phyloP scores from a whole-genome alignment of 2,797 vertebrate species.

The Malacoraja senta region DNA sequence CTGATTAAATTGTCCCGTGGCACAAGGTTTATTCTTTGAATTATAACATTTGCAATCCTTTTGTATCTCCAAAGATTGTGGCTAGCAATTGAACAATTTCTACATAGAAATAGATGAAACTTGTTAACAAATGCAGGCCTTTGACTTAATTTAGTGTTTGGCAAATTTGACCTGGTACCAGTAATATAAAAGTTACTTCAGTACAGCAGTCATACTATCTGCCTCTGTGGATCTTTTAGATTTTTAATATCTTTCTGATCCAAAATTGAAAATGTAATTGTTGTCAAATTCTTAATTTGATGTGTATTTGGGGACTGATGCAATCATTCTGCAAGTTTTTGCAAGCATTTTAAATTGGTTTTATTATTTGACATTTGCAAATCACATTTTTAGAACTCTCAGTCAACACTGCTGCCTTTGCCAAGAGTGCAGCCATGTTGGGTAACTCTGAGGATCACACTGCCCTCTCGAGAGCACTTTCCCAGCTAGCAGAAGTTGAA shows the following conservation, averaged over 20 bases:
- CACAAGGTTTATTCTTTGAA: background rate
- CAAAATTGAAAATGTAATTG: no score
- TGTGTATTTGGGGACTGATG: background rate
- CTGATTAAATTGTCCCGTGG: background rate
- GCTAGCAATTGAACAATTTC: background rate
- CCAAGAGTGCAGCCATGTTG: conserved; percentile 95
- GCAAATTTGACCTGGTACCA: background rate
- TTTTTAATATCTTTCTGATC: no score
- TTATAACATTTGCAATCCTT: background rate
- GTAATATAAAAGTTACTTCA: background rate
- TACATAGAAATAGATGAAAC: background rate
- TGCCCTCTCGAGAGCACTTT: conserved; percentile 84
- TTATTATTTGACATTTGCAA: conserved; percentile 23
- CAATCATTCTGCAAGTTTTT: background rate
- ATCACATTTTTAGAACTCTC: conserved; percentile 70
- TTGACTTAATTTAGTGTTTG: background rate
- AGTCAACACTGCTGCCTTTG: conserved; percentile 83
- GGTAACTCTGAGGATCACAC: conserved; percentile 96
- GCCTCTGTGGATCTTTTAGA: background rate
- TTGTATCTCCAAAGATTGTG: background rate
- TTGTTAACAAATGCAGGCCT: background rate
- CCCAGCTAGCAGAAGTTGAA: conserved; percentile 93
- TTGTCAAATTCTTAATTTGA: no score
- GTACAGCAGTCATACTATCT: background rate
- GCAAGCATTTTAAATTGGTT: conserved; percentile 12